A percentile compares a stretch with the other conserved stretches of the same genome.
Evolutionary conservation across 2,888 invertebrate species (phyloP).

Genomic region (Ophion obscuratus): DNA sequence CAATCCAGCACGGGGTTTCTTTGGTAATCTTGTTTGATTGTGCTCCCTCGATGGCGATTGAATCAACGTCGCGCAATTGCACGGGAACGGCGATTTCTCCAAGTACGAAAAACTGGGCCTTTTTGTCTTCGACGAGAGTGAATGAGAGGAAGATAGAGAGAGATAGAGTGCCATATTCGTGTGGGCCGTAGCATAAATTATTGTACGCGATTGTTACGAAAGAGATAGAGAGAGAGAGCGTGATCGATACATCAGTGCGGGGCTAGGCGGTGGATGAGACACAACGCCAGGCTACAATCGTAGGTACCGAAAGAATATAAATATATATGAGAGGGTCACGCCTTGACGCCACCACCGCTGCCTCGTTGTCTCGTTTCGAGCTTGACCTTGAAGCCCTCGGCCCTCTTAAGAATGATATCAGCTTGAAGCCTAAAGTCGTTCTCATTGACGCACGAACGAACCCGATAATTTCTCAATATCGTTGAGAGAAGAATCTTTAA

Average conservation of each 20-base stretch:
- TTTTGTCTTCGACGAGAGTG: background rate
- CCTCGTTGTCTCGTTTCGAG: conserved; percentile 77
- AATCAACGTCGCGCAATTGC: too few species aligned
- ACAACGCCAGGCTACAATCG: background rate
- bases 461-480: conserved; percentile 88
- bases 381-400: conserved; percentile 88
- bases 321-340: conserved; percentile 50
- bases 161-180: conserved; percentile 23
- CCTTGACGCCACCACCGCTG: conserved; percentile 65
- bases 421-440: conserved; percentile 88
- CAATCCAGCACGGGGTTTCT: too few species aligned
- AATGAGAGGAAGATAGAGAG: background rate
- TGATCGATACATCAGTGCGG: conserved; percentile 18
- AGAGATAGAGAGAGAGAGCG: conserved; percentile 35
- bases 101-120: too few species aligned
- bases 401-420: conserved; percentile 90
- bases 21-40: too few species aligned
- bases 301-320: conserved; percentile 8
- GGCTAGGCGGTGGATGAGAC: too few species aligned
- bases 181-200: conserved; percentile 77
- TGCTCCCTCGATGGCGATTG: too few species aligned
- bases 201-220: conserved; percentile 79
- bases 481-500: conserved; percentile 90
- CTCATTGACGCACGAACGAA: conserved; percentile 88
- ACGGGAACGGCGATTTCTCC: too few species aligned